Evolutionary conservation across 2,113 vertebrate species (phyloP).

Genomic region (Stegostoma tigrinum): DNA sequence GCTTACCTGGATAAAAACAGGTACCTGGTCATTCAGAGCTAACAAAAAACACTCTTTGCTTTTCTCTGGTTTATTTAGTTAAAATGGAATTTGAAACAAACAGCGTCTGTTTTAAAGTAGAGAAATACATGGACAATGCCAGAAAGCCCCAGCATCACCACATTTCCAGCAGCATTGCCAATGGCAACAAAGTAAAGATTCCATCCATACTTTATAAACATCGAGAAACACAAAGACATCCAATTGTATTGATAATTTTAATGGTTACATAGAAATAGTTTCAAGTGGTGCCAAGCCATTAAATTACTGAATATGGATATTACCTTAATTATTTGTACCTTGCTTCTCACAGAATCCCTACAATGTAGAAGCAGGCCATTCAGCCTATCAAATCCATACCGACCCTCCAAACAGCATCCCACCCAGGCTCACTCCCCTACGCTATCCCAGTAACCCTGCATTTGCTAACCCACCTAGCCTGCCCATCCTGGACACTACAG

Average conservation of each 20-base stretch:
- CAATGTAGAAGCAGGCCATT: too few relatives aligned
- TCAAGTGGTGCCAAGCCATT: neutral
- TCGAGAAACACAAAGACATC: neutral
- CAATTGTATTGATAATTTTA: neutral
- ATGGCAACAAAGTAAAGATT: neutral
- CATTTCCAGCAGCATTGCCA: neutral
- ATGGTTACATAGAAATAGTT: neutral
- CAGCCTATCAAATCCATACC: too few relatives aligned
- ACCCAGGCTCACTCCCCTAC: too few relatives aligned
- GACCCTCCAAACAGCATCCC: too few relatives aligned
- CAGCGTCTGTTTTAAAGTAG: neutral
- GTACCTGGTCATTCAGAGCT: neutral
- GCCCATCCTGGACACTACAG: too few relatives aligned
- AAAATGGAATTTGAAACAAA: neutral
- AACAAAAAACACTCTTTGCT: neutral
- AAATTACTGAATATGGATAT: neutral
- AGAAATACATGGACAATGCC: neutral
- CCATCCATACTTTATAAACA: neutral
- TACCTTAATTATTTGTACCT: neutral
- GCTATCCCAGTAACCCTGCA: too few relatives aligned
- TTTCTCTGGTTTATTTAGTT: neutral
- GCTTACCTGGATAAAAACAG: neutral
- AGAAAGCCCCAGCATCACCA: neutral
- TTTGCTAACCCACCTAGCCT: too few relatives aligned
- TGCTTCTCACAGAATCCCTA: neutral